phyloP scores from a whole-genome alignment of 1,140 invertebrate genomes.

The Nixonia krombeini region DNA sequence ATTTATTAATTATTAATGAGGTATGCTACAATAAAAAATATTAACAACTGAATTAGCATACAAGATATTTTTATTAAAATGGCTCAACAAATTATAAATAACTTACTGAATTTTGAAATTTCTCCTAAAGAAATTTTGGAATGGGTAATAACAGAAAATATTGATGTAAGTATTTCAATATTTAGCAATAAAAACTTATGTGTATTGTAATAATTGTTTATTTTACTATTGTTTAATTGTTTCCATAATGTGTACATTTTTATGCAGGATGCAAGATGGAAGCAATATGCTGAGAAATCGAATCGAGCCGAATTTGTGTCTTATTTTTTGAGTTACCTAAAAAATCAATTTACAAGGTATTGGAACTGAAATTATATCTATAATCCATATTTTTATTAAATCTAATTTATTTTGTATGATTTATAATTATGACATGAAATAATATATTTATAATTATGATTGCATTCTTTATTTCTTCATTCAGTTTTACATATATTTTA shows the following conservation, averaged over 20 bases:
- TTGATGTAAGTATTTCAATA: neutral
- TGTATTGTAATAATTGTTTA: neutral
- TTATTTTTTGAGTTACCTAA: constrained; percentile 25
- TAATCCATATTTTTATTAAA: too few relatives aligned
- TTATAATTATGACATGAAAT: neutral
- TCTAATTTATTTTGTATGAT: neutral
- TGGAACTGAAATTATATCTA: too few relatives aligned
- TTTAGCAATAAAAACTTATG: neutral
- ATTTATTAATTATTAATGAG: too few relatives aligned
- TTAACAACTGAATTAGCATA: too few relatives aligned
- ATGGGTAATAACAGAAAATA: neutral
- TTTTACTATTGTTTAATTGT: too few relatives aligned
- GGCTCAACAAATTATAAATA: neutral
- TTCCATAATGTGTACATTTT: neutral
- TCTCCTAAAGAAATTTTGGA: neutral
- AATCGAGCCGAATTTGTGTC: constrained; percentile 21
- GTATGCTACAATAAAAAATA: too few relatives aligned
- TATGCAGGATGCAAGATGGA: constrained; percentile 10
- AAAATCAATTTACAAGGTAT: constrained; percentile 30
- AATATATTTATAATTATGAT: too few relatives aligned
- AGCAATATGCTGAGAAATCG: constrained; percentile 7
- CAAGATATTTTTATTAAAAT: too few relatives aligned
- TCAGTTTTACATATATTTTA: too few relatives aligned
- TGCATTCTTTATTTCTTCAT: too few relatives aligned
- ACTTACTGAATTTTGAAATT: neutral